phyloP scores from a whole-genome alignment of 2,113 vertebrate genomes.

The Phyllopteryx taeniolatus region DNA sequence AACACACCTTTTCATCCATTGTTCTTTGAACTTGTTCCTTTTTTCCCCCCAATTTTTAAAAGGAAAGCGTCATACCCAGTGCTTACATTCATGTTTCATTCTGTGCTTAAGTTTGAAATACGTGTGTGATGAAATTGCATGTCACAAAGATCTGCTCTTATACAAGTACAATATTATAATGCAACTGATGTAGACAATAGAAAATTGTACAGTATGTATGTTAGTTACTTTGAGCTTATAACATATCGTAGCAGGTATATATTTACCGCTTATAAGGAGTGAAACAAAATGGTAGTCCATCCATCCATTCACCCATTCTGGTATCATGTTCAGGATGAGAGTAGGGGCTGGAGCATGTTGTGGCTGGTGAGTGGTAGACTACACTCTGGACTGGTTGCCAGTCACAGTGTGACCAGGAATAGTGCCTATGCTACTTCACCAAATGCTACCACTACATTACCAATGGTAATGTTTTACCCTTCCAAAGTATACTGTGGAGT shows the following conservation, averaged over 20 bases:
- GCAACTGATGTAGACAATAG: too few relatives aligned
- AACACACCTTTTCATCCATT: background rate
- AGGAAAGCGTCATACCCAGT: background rate
- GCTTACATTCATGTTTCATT: background rate
- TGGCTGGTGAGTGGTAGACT: background rate
- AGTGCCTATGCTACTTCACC: background rate
- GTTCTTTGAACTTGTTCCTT: background rate
- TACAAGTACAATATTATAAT: background rate
- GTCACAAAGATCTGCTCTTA: background rate
- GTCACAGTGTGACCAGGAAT: background rate
- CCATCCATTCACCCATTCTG: background rate
- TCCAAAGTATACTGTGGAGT: too few relatives aligned
- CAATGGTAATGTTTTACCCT: too few relatives aligned
- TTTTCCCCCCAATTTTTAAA: background rate
- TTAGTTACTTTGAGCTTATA: too few relatives aligned
- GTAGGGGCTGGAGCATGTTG: background rate
- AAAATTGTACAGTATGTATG: too few relatives aligned
- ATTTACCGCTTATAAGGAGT: too few relatives aligned
- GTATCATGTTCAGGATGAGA: background rate
- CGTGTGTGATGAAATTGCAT: background rate
- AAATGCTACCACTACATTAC: background rate
- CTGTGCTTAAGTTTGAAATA: background rate
- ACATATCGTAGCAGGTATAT: too few relatives aligned
- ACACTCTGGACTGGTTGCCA: background rate
- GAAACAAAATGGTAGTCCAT: background rate